Evolutionary conservation across 2,888 invertebrate species (phyloP), one percentile per base, ranked within the genome.

Genomic region (Endomychus coccineus): DNA sequence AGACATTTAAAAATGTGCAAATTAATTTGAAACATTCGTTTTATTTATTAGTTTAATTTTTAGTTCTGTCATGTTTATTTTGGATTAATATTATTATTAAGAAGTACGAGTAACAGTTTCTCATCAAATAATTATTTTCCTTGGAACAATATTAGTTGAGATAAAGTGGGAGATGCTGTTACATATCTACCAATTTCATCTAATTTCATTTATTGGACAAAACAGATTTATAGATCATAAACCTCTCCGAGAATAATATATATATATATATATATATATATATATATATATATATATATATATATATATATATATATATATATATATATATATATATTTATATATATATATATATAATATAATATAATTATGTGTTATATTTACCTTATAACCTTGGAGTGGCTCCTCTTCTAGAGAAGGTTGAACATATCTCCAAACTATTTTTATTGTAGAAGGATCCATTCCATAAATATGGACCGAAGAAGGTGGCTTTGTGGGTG

Each of bases 401-500:
- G 96, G 92, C 69, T 97, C 96, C 67, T 97, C 96, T 52, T 88
- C 85, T 28, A 79, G 73, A 5, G 85, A 80, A 2, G 90, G 88
- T 39, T 92, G 87, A 9, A 95, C 89, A 57, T 95, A 96, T 46
- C 95, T 77, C 92, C 95, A 97, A 0, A 80, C 80, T 3, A 95
- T 90, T 27, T 80, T 74, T 6, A 96, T 81, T 0, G 90, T 88
- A 27, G 87, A 84, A 1, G 89, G 87, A 69, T 89, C 84, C 24
- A 88, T 74, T 3, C 84, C 84, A 61, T 75, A 78, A 0, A 94
- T 82, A 52, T 83, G 77, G 2, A 96, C 94, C 4, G 94, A 86
- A 1, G 91, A 88, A 1, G 96, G 96, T 13, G 94, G 92, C 64
- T 90, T 89, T 59, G 90, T 87, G 0, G 96, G 96, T 3, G 95